A percentile compares a stretch with the other conserved stretches of the same genome.
Conservation (phyloP, 2,888 invertebrate species). For the Dryobota labecula region DNA sequence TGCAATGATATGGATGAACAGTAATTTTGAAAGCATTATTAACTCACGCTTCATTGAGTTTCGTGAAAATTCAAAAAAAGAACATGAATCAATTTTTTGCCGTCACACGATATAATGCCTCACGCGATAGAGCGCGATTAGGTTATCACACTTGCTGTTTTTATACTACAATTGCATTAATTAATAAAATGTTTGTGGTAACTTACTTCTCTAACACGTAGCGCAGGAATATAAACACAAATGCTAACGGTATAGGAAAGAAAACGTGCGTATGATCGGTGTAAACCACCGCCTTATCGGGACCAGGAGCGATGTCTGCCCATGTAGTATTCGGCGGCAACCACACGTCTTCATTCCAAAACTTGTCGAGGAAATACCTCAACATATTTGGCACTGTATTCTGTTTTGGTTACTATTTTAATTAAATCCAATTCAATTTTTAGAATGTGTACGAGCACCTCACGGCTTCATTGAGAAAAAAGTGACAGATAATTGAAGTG, state of each 20-base stretch:
- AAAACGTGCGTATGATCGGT: constrained; percentile 95
- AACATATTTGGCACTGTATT: constrained; percentile 78
- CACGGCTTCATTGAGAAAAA: constrained; percentile 67
- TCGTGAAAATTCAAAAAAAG: constrained; percentile 49
- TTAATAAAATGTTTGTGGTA: constrained; percentile 46
- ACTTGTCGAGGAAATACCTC: constrained; percentile 86
- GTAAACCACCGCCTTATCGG: constrained; percentile 93
- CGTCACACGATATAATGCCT: constrained; percentile 43
- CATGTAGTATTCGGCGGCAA: constrained; percentile 97
- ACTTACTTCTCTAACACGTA: constrained; percentile 96
- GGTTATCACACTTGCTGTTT: constrained; percentile 65
- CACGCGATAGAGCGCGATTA: constrained; percentile 57
- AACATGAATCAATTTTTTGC: constrained; percentile 44
- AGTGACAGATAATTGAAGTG: constrained; percentile 54
- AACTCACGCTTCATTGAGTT: constrained; percentile 42
- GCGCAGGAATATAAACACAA: constrained; percentile 94
- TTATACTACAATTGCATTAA: constrained; percentile 55
- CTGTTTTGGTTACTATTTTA: constrained; percentile 45
- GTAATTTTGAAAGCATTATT: constrained; percentile 27
- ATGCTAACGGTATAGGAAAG: constrained; percentile 95
- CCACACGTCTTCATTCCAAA: constrained; percentile 97
- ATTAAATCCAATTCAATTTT: constrained; percentile 57
- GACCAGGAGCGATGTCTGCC: constrained; percentile 95
- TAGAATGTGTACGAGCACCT: constrained; percentile 56
- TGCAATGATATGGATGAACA: not conserved